These are phyloP conservation scores for Cacatua alba DNA, from an alignment of 2,113 vertebrate genomes.

Conservation along the genomic window DNA sequence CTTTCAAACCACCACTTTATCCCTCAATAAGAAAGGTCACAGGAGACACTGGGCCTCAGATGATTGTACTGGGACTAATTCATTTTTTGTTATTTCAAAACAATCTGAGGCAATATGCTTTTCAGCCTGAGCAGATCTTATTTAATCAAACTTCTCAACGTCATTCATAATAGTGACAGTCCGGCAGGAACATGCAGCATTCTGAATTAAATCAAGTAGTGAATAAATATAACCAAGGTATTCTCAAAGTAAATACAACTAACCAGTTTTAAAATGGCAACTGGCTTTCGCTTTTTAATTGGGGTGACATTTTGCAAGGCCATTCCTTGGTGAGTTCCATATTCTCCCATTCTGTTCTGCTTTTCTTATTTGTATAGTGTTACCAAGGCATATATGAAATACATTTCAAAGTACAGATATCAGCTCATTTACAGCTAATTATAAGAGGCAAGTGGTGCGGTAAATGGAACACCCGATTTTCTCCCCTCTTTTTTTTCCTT, in stretches of 20 bases:
- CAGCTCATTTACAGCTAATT: slow-evolving; percentile 80
- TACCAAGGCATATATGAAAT: slow-evolving; percentile 68
- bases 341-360: slow-evolving; percentile 49
- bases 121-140: slow-evolving; percentile 33
- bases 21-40: background rate
- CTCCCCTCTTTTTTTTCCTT: slow-evolving; percentile 47
- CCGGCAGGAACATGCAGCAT: slow-evolving; percentile 56
- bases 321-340: slow-evolving; percentile 64
- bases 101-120: background rate
- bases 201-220: slow-evolving; percentile 72
- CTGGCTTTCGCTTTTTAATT: slow-evolving; percentile 61
- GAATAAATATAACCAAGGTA: slow-evolving; percentile 61
- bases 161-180: slow-evolving; percentile 64
- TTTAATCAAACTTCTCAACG: slow-evolving; percentile 60
- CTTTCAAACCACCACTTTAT: background rate
- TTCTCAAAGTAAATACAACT: slow-evolving; percentile 68
- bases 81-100: background rate
- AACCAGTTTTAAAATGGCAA: slow-evolving; percentile 51
- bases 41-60: background rate
- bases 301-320: slow-evolving; percentile 69
- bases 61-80: background rate
- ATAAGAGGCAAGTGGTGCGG: slow-evolving; percentile 76
- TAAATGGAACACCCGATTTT: slow-evolving; percentile 70
- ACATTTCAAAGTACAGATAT: slow-evolving; percentile 76
- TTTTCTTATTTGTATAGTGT: slow-evolving; percentile 67